Percentiles rank a stretch among this genome's conserved stretches.
phyloP scores from a whole-genome alignment of 37 sponge, comb jelly and placozoan species.

The Tethya wilhelma region DNA sequence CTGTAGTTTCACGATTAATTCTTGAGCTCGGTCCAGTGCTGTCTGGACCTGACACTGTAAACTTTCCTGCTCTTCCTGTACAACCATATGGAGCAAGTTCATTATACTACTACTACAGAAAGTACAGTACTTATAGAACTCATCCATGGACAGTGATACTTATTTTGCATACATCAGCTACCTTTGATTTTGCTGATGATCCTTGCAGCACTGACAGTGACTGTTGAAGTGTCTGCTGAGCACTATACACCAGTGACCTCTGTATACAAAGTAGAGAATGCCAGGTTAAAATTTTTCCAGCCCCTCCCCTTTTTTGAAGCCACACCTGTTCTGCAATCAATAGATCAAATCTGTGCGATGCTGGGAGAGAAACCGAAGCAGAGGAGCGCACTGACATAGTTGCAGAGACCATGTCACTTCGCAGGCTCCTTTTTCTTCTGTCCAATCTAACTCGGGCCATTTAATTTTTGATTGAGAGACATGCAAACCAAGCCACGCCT shows the following conservation, averaged over 20 bases:
- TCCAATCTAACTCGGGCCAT: too few species aligned
- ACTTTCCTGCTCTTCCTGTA: slow-evolving; percentile 69
- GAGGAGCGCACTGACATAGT: not conserved
- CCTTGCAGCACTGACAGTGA: slow-evolving; percentile 27
- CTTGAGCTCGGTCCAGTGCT: slow-evolving; percentile 36
- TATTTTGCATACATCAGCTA: not conserved
- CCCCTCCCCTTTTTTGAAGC: not conserved
- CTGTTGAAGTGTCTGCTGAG: slow-evolving; percentile 47
- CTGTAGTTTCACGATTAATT: slow-evolving; percentile 36
- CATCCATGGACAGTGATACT: not conserved
- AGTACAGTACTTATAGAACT: not conserved
- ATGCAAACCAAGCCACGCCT: too few species aligned
- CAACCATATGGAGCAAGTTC: not conserved
- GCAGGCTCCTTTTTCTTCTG: too few species aligned
- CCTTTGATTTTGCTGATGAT: slow-evolving; percentile 49
- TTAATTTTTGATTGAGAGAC: too few species aligned
- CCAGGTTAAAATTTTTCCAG: not conserved
- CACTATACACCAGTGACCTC: slow-evolving; percentile 40
- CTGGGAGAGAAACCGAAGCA: not conserved
- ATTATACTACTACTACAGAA: not conserved
- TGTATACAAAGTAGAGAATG: not conserved
- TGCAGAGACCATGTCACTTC: too few species aligned
- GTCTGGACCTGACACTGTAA: slow-evolving; percentile 49
- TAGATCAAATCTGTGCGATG: slow-evolving; percentile 28
- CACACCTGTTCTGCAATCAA: slow-evolving; percentile 40